Base-by-base conservation (phyloP, 1,140 invertebrate genomes). In the Drosophila kepulauana region DNA sequence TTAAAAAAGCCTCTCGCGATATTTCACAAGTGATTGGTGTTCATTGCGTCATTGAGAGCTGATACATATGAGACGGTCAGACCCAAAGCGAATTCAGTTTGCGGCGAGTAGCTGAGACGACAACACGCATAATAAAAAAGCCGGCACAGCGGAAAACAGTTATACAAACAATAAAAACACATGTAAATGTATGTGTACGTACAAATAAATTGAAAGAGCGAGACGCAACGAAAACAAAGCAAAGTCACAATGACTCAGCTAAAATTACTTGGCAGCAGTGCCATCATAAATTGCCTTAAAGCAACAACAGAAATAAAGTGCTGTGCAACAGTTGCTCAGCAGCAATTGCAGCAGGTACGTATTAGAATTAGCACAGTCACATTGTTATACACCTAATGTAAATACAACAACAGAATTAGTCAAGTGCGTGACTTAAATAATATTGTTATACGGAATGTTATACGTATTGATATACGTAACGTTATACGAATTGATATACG, bases 41-140 rank as follows among this genome's bases (percentile, higher is more conserved):
- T 16, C 33, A 52, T 46, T 66, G 10, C 52, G 45, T 54, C 15
- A 52, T 1, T 25, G 16, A 5, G 20, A 13, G n/a, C n/a, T 43
- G n/a, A 16, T 73, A 46, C 38, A 35, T 45, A 73, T 58, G 57
- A 11, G 46, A 5, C 35, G 63, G 69, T 16, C 63, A 59, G 38
- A 35, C 5, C 11, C 46, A n/a, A 7, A 67, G 71, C 56, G 64
- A 67, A 73, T 73, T 68, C 30, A 73, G 64, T 73, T 2, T 46
- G 49, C 71, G 64, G 64, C 70, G 46, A 72, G 28, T 35, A 35
- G 35, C 35, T 41, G 33, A 43, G 13, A 5, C 43, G 43, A 13
- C 30, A 52, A 65, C 10, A 35, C 33, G 30, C 5, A 28, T 15
- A 35, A 7, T 5, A 28, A 63, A 45, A 10, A 10, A 20, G 3